Base-by-base conservation (phyloP, 1,140 invertebrate species). In the Cydia amplana region DNA sequence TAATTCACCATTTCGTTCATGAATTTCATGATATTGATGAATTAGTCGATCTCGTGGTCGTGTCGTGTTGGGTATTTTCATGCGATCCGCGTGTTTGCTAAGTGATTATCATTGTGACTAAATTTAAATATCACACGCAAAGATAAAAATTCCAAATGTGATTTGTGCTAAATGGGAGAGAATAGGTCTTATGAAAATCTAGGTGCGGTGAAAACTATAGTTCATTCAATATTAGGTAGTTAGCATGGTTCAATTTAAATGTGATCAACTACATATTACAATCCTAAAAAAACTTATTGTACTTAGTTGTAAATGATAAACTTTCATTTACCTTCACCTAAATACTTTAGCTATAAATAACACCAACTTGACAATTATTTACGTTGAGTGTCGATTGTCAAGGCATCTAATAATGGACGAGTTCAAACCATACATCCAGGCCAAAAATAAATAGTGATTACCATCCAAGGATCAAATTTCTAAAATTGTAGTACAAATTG, bases 101-200 rank as follows among this genome's bases (percentile, higher is more conserved):
- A 18, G 20, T n/a, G 18, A 23, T 60, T 60, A 60, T 51, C 49
- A 18, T 12, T 60, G 51, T 55, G n/a, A 55, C 16, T n/a, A 18
- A 18, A 18, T 55, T 18, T 55, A 55, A 18, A 18, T 55, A 7
- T n/a, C 51, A 55, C 1, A 51, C 1, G 2, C n/a, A 7, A 51
- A 51, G 4, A 55, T 9, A 18, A 18, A 55, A 55, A 18, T 7
- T 55, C 16, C 43, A 14, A 46, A 46, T 7, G n/a, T 51, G 49
- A 51, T 51, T 51, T 51, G 43, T 46, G 43, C 43, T 51, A n/a
- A n/a, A 51, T 51, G 36, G 46, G n/a, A n/a, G n/a, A 51, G 49
- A 51, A 18, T 51, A n/a, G 16, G 49, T 51, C 16, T n/a, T n/a
- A n/a, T 18, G n/a, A 51, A 51, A 5, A 49, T 14, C 14, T 51